Conservation (phyloP, 2,888 invertebrate genomes). For the Imbricaverruca yamaguchii region DNA sequence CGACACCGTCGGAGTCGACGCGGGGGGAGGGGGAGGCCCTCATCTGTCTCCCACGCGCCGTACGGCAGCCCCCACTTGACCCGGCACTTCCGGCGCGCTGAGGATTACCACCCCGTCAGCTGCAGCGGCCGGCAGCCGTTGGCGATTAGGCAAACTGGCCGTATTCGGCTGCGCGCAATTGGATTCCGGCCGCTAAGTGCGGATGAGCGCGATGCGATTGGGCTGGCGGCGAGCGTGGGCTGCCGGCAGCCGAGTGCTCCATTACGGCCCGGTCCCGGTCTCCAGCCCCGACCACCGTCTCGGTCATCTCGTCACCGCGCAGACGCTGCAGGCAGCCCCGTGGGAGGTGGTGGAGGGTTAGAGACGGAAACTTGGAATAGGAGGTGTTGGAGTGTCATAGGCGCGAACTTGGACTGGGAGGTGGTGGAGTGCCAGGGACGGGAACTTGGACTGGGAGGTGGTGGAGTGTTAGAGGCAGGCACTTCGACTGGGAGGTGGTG, state of each 20-base stretch:
- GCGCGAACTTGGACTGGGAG: too few species aligned
- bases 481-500: too few species aligned
- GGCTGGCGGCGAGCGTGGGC: not conserved
- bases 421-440: too few species aligned
- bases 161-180: not conserved
- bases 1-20: not conserved
- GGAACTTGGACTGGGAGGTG: too few species aligned
- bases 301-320: too few species aligned
- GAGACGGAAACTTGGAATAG: too few species aligned
- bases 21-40: conserved; percentile 18
- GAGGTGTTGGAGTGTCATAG: too few species aligned
- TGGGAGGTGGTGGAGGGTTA: too few species aligned
- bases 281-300: too few species aligned
- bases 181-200: not conserved
- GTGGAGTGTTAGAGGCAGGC: too few species aligned
- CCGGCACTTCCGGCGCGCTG: not conserved
- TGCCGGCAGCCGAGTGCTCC: not conserved
- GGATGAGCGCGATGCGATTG: not conserved
- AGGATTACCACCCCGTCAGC: not conserved
- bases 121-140: not conserved
- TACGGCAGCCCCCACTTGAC: conserved; percentile 16
- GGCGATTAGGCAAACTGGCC: not conserved
- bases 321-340: too few species aligned
- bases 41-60: conserved; percentile 25
- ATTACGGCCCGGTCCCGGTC: not conserved